phyloP scores from a whole-genome alignment of 2,113 vertebrate species.

The Nothocercus nigrocapillus region DNA sequence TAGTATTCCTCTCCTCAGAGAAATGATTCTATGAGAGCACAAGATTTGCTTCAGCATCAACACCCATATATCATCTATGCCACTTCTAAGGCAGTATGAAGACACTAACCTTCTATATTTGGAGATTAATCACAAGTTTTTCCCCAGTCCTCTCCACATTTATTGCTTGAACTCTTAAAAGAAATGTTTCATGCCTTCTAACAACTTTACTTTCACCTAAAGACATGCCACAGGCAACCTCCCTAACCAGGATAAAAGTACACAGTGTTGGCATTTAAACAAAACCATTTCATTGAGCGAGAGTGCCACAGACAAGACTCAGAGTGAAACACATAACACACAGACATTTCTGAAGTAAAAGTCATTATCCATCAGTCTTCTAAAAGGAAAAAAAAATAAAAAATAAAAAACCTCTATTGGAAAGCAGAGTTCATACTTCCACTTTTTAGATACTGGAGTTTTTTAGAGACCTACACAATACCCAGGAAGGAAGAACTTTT shows the following conservation, averaged over 20 bases:
- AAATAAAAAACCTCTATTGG: not conserved
- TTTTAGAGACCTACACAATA: constrained; percentile 39
- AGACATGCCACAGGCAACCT: not conserved
- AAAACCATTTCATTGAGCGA: not conserved
- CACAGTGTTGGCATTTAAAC: constrained; percentile 33
- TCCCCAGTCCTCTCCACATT: not conserved
- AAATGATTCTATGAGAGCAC: not conserved
- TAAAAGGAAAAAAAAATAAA: not conserved
- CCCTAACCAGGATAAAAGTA: constrained; percentile 9
- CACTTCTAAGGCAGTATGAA: not conserved
- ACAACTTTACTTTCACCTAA: not conserved
- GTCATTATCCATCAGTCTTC: not conserved
- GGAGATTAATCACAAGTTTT: constrained; percentile 17
- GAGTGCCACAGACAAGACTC: not conserved
- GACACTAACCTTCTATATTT: constrained; percentile 2
- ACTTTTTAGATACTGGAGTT: not conserved
- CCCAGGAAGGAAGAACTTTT: constrained; percentile 4
- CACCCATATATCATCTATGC: not conserved
- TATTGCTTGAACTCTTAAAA: not conserved
- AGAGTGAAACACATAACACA: not conserved
- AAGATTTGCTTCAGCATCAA: not conserved
- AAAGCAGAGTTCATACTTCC: constrained; percentile 55
- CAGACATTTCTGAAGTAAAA: constrained; percentile 25
- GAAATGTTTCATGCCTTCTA: constrained; percentile 25
- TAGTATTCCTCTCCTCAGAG: not conserved